Base-by-base conservation (phyloP, 1,140 invertebrate genomes). In the Periplaneta americana region DNA sequence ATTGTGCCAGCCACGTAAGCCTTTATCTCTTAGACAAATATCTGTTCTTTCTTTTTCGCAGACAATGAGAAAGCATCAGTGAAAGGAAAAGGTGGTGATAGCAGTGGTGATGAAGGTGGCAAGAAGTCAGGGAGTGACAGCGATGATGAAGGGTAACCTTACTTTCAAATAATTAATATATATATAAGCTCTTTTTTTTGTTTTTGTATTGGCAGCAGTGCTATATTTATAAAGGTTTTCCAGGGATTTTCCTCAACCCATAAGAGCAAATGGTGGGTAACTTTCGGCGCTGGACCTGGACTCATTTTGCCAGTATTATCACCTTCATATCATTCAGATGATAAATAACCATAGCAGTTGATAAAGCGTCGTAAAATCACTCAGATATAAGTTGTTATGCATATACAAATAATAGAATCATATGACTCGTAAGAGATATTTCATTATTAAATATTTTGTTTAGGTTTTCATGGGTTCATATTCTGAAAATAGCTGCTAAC, bases 111-210 rank as follows among this genome's bases (percentile, higher is more conserved):
- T 80, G 80, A 80, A 34, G 39, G 22, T n/a, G 79, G 34, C 37
- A 74, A 75, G 15, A 80, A 80, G 35, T 48, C 80, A 34, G 80
- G 66, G 17, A 75, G 34, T 80, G 80, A 80, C 74, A 80, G 80
- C 34, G 80, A 80, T 74, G 80, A 36, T 74, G 80, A 75, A 32
- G 75, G 57, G 80, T 80, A 34, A 74, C 35, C 48, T 33, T 33
- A 17, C 13, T 75, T 22, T 13, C 28, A 1, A 17, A 15, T 75
- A 5, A 11, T 28, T 15, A 2, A 17, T 18, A 75, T 18, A 18
- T 13, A 2, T 75, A 28, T 8, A 1, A 3, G 8, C 2, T 75
- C 13, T 75, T 13, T 18, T 18, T 22, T 18, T 13, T 1, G 13
- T 1, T 57, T 18, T 18, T 57, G 48, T n/a, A 57, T 2, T 18